Evolutionary conservation across 2,888 invertebrate genomes (phyloP), one percentile per base, ranked within the genome.

Genomic region (Sinohyriopsis cumingii): DNA sequence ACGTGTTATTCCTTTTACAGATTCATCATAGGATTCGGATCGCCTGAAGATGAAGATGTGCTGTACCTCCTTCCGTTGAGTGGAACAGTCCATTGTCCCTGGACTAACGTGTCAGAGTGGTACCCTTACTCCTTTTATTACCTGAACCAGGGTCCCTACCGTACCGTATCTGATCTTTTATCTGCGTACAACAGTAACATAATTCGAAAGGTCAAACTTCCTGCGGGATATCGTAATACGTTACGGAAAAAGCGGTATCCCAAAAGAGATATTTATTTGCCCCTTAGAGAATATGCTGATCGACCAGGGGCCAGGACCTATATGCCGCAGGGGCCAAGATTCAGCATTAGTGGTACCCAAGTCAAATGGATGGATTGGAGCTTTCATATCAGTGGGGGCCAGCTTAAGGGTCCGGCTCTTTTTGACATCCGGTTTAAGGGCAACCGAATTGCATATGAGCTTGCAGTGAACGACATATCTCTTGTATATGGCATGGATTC

Each of bases 281-380:
- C 76, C 12, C 25, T 70, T 5, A 69, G 81, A 15, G 62, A 74
- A 28, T 63, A 76, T 63, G 79, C 83, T 4, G 69, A 79, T 33
- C 73, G 66, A n/a, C 72, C 74, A 5, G 82, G 83, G 18, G 78
- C 84, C 5, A 71, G 75, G 25, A 69, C 80, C 1, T 81, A 75
- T 59, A 71, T 79, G 59, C 81, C 84, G 3, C 70, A 66, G 18
- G 84, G 84, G 55, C 78, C 79, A 18, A 69, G 86, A 45, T 86
- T 77, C 71, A 75, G 69, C 19, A 75, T 86, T 18, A 20, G 67
- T 18, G 86, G 81, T 0, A 80, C 81, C 5, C 70, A 72, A 18
- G 77, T 85, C 12, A 72, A 77, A 19, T 86, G 81, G 80, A 75
- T 82, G 76, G 85, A 79, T 18, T 86, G 85, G 85, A 68, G 69